A percentile compares a stretch with the other conserved stretches of the same genome.
Conservation (phyloP, 2,888 invertebrate genomes). For the Xanthostigma xanthostigma region DNA sequence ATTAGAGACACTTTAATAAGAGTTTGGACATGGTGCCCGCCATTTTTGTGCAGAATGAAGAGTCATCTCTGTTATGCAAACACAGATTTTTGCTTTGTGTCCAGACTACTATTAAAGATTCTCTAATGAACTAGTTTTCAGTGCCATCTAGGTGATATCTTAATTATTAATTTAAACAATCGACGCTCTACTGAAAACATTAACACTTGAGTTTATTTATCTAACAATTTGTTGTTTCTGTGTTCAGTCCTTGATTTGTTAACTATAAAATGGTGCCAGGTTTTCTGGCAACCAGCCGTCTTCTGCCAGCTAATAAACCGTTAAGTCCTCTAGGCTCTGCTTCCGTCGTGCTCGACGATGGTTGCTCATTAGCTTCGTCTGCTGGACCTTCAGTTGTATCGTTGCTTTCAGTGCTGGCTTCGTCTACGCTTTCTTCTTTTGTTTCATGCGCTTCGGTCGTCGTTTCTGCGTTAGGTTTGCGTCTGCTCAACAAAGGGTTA, state of each 20-base stretch:
- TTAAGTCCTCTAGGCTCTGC: slow-evolving; percentile 43
- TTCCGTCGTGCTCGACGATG: slow-evolving; percentile 18
- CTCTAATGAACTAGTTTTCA: no score
- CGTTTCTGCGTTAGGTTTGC: slow-evolving; percentile 22
- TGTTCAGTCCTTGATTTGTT: not conserved
- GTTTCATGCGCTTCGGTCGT: slow-evolving; percentile 10
- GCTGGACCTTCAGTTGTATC: slow-evolving; percentile 17
- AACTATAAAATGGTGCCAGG: slow-evolving; percentile 31
- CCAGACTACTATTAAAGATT: no score
- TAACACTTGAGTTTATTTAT: no score
- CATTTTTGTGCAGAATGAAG: no score
- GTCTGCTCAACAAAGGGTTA: slow-evolving; percentile 39
- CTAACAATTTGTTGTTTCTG: no score
- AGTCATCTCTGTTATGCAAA: no score
- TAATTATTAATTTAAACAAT: no score
- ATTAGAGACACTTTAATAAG: no score
- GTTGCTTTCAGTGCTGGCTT: slow-evolving; percentile 16
- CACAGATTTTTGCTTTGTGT: no score
- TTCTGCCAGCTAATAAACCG: slow-evolving; percentile 53
- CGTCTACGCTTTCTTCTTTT: slow-evolving; percentile 8
- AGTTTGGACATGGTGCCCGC: no score
- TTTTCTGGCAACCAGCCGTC: slow-evolving; percentile 44
- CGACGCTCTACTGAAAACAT: no score
- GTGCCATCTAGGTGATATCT: no score
- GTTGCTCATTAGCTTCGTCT: slow-evolving; percentile 14